A percentile compares a stretch with the other conserved stretches of the same genome.
Evolutionary conservation across 2,113 vertebrate species (phyloP).

Genomic region (Limanda limanda): DNA sequence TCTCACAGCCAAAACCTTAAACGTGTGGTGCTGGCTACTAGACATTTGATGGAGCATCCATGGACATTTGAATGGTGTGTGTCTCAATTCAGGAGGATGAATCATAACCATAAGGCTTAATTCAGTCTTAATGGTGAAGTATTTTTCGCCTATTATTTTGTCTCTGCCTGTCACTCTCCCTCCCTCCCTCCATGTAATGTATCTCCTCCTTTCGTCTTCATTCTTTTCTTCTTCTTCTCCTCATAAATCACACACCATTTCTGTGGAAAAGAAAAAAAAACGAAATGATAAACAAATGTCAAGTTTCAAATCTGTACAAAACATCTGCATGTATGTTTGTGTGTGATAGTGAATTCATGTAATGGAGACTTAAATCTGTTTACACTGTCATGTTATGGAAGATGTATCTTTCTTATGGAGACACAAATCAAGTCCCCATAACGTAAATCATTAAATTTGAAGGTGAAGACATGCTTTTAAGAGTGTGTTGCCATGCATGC

Average conservation of each 20-base stretch:
- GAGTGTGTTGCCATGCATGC: background rate
- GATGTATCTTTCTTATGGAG: too few relatives aligned
- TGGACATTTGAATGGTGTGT: slow-evolving; percentile 48
- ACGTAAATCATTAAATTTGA: too few relatives aligned
- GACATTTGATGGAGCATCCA: slow-evolving; percentile 27
- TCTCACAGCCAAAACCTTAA: slow-evolving; percentile 21
- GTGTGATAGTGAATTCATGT: background rate
- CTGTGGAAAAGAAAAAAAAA: background rate
- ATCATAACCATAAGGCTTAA: slow-evolving; percentile 62
- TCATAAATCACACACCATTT: background rate
- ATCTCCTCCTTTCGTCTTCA: background rate
- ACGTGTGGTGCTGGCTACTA: slow-evolving; percentile 27
- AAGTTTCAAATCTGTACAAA: background rate
- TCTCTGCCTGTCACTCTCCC: background rate
- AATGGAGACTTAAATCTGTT: too few relatives aligned
- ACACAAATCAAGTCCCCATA: too few relatives aligned
- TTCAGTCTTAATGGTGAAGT: slow-evolving; percentile 49
- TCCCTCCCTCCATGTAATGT: background rate
- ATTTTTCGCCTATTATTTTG: slow-evolving; percentile 33
- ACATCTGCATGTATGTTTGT: background rate
- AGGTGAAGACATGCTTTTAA: too few relatives aligned
- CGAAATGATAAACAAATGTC: background rate
- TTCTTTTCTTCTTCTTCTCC: background rate
- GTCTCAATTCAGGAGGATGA: slow-evolving; percentile 55
- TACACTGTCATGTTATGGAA: too few relatives aligned